These are phyloP conservation scores for Mesochorus sp. DNA, from an alignment of 2,888 invertebrate species.

Conservation along the genomic window DNA sequence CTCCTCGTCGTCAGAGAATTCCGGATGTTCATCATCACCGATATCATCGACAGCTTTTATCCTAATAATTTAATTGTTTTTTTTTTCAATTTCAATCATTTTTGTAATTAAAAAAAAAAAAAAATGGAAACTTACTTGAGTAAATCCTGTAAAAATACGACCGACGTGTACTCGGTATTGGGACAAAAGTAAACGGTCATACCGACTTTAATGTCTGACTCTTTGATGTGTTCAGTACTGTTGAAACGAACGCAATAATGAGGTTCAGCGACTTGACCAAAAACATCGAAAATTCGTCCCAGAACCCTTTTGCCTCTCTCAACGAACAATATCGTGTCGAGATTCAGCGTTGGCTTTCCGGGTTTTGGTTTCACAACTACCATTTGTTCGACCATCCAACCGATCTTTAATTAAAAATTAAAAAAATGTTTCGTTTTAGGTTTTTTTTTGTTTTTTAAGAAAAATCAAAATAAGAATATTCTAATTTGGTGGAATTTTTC, in stretches of 20 bases:
- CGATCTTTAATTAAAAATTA: conserved; percentile 77
- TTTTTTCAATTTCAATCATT: conserved; percentile 18
- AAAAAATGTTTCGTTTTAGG: too few relatives aligned
- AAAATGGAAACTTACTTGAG: conserved; percentile 84
- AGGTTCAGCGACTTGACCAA: conserved; percentile 93
- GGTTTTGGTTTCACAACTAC: conserved; percentile 90
- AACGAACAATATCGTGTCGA: conserved; percentile 94
- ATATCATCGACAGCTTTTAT: conserved; percentile 94
- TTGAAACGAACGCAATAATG: conserved; percentile 96
- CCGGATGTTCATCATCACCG: conserved; percentile 93
- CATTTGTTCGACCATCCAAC: conserved; percentile 79
- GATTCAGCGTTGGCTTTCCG: conserved; percentile 90
- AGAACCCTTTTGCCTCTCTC: conserved; percentile 90
- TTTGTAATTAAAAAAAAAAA: neutral
- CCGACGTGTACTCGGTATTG: conserved; percentile 88
- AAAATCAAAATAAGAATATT: neutral
- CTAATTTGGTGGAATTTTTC: neutral
- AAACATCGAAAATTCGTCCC: conserved; percentile 94
- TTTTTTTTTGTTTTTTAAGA: too few relatives aligned
- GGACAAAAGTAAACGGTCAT: conserved; percentile 93
- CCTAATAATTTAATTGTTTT: conserved; percentile 81
- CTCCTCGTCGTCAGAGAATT: conserved; percentile 95
- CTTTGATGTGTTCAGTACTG: conserved; percentile 88
- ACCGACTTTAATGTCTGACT: conserved; percentile 87
- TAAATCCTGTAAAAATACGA: conserved; percentile 89